Percentiles rank a stretch among this genome's conserved stretches.
These are phyloP conservation scores for Magallana gigas DNA, from an alignment of 1,140 invertebrate genomes.

Conservation along the genomic window DNA sequence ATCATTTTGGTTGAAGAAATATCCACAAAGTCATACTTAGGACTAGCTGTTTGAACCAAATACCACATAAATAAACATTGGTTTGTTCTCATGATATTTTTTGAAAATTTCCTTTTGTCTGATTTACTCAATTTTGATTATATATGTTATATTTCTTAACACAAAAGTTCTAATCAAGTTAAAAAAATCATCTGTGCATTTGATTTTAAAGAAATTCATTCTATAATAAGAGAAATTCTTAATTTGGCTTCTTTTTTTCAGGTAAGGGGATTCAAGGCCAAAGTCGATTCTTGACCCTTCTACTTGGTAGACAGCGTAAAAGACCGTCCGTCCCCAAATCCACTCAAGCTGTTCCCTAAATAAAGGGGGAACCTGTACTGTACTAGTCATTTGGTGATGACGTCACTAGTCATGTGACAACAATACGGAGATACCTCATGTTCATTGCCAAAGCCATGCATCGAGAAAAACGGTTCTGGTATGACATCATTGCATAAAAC, in stretches of 20 bases:
- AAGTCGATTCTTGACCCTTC: constrained; percentile 44
- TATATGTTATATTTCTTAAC: too few relatives aligned
- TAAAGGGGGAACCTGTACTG: background rate
- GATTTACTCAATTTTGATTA: too few relatives aligned
- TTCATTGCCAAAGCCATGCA: background rate
- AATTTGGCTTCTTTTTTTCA: constrained; percentile 14
- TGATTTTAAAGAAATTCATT: too few relatives aligned
- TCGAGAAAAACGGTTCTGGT: background rate
- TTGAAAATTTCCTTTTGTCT: too few relatives aligned
- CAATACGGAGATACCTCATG: constrained; percentile 1
- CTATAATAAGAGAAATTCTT: background rate
- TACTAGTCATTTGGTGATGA: background rate
- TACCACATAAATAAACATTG: too few relatives aligned
- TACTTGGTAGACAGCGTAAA: constrained; percentile 22
- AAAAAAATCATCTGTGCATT: too few relatives aligned
- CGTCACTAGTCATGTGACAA: constrained; percentile 28
- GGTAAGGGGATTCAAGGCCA: constrained; percentile 45
- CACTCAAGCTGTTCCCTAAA: background rate
- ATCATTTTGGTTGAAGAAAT: too few relatives aligned
- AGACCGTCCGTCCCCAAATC: background rate
- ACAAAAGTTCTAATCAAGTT: too few relatives aligned
- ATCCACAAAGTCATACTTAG: too few relatives aligned
- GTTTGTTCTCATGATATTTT: too few relatives aligned
- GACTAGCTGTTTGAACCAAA: too few relatives aligned
- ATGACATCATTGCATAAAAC: background rate